Base-by-base conservation (phyloP, 2,113 vertebrate species). In the Sinocyclocheilus anophthalmus region DNA sequence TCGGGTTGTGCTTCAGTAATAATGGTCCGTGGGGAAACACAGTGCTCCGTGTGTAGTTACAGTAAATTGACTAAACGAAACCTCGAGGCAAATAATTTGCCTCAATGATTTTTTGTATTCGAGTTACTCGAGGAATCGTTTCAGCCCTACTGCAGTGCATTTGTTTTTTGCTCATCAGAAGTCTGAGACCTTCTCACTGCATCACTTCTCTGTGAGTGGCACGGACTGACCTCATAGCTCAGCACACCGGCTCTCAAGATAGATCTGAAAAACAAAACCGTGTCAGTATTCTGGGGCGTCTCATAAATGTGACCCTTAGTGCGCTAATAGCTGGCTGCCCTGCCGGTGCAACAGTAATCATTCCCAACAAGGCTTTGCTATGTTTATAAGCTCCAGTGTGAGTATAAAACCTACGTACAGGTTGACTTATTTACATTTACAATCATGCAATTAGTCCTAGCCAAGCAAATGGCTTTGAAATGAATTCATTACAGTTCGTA, bases 261-360 rank as follows among this genome's bases (percentile, higher is more conserved):
- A 87, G 83, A 88, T 69, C 10, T 79, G 83, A 83, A 79, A 83
- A 85, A 80, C 39, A 81, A 85, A 73, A 85, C 85, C 57, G 33
- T n/a, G 33, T 57, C 53, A 76, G 85, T 86, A 77, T 88, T 76
- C 79, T 70, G 72, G 85, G 85, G 67, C 59, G 33, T 61, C 39
- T n/a, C 65, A 39, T 67, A 55, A 76, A 86, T 83, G 53, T 86
- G 81, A 89, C 84, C 57, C 82, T 84, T 33, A 11, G 53, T 61
- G 70, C 8, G 57, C 65, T 87, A 72, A 83, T 73, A 61, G 83
- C 61, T 87, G 42, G 37, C 80, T 84, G 76, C 81, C 59, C 30
- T 78, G 45, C 57, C 69, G 26, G 24, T 83, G 78, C 77, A 59
- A 86, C 70, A 26, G 80, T 81, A 67, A 84, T 83, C 48, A 24